Percentiles rank a stretch among this genome's conserved stretches.
Conservation (phyloP, 1,140 invertebrate genomes). For the Melanaphis sacchari region DNA sequence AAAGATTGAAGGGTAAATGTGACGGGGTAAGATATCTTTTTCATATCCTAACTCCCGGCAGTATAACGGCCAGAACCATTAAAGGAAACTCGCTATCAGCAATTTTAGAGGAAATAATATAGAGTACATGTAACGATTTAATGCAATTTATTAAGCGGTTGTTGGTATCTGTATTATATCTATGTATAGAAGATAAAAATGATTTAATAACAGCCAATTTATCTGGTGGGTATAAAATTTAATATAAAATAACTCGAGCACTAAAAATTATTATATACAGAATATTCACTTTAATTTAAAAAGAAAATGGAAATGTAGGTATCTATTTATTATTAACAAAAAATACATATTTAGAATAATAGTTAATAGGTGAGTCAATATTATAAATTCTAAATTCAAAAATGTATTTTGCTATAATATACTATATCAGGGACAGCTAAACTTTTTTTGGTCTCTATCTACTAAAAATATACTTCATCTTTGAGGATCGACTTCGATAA, state of each 20-base stretch:
- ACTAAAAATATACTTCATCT: too few relatives aligned
- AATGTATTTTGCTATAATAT: neutral
- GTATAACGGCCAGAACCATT: neutral
- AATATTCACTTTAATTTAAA: neutral
- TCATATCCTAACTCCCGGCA: neutral
- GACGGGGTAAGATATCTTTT: neutral
- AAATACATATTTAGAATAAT: neutral
- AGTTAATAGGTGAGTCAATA: neutral
- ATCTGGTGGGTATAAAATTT: neutral
- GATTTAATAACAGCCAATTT: conserved; percentile 16
- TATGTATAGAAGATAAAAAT: neutral
- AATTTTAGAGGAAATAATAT: neutral
- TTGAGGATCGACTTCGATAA: too few relatives aligned
- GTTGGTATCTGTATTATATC: neutral
- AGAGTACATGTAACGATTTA: neutral
- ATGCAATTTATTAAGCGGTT: neutral
- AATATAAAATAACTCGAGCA: conserved; percentile 10
- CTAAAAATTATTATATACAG: neutral
- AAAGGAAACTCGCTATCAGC: neutral
- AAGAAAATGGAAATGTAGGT: neutral
- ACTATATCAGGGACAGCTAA: too few relatives aligned
- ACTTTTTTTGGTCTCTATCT: too few relatives aligned
- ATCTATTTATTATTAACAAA: neutral
- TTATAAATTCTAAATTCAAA: neutral
- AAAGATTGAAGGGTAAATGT: neutral